A percentile compares a stretch with the other conserved stretches of the same genome.
phyloP scores from a whole-genome alignment of 2,888 invertebrate species.

The Belgica antarctica region DNA sequence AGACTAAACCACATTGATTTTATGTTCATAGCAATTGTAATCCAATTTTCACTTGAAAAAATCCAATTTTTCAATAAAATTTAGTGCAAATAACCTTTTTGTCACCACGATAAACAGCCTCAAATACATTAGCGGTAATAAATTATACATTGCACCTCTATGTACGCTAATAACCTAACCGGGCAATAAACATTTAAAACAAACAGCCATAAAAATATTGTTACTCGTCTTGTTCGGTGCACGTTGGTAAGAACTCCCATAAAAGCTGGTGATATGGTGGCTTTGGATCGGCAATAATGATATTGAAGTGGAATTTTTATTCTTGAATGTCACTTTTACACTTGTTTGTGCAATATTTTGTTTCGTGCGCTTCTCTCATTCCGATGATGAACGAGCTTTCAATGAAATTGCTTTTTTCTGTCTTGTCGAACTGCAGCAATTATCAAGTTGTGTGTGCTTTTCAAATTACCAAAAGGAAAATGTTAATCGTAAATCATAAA shows the following conservation, averaged over 20 bases:
- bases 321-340: slow-evolving; percentile 23
- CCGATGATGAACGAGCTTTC: slow-evolving; percentile 22
- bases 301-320: slow-evolving; percentile 28
- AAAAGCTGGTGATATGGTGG: not conserved
- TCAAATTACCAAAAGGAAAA: slow-evolving; percentile 10
- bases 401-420: not conserved
- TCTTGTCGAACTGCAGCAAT: not conserved
- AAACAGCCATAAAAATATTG: slow-evolving; percentile 10
- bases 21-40: too few relatives aligned
- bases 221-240: slow-evolving; percentile 5
- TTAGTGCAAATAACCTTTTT: too few relatives aligned
- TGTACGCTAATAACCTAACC: slow-evolving; percentile 15
- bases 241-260: too few relatives aligned
- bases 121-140: slow-evolving; percentile 1
- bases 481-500: slow-evolving; percentile 20
- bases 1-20: too few relatives aligned
- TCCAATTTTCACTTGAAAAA: too few relatives aligned
- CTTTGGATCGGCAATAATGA: not conserved
- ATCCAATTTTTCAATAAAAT: too few relatives aligned
- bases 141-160: slow-evolving; percentile 30
- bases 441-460: slow-evolving; percentile 20
- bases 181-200: slow-evolving; percentile 25
- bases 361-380: not conserved
- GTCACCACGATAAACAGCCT: too few relatives aligned
- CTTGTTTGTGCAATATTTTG: slow-evolving; percentile 20